Evolutionary conservation across 1,140 invertebrate genomes (phyloP).

Genomic region (Meloidogyne floridensis): DNA sequence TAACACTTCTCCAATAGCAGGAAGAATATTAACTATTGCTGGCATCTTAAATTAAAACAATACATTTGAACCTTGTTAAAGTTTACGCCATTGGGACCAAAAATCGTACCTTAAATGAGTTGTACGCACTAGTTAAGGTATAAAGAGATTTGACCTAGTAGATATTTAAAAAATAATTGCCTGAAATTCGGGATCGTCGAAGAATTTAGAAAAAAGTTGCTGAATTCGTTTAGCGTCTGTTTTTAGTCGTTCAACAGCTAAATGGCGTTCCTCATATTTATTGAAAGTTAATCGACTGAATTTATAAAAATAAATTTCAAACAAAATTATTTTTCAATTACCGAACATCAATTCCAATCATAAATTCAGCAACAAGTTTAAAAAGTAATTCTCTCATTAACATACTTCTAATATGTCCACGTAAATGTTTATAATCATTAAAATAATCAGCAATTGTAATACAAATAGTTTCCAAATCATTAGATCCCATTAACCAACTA

Average conservation of each 20-base stretch:
- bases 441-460: slow-evolving; percentile 50
- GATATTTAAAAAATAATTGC: slow-evolving; percentile 18
- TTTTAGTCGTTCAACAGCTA: slow-evolving; percentile 45
- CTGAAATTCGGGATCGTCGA: slow-evolving; percentile 40
- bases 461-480: slow-evolving; percentile 54
- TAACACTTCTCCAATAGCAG: slow-evolving; percentile 50
- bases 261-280: slow-evolving; percentile 49
- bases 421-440: slow-evolving; percentile 47
- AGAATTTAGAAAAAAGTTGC: slow-evolving; percentile 40
- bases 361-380: slow-evolving; percentile 49
- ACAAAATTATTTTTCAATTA: background rate
- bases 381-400: slow-evolving; percentile 48
- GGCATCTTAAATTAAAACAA: slow-evolving; percentile 34
- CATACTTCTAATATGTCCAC: slow-evolving; percentile 39
- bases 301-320: background rate
- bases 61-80: too few species aligned
- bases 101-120: too few species aligned
- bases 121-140: too few species aligned
- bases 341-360: slow-evolving; percentile 49
- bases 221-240: slow-evolving; percentile 46
- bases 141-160: too few species aligned
- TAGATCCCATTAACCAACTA: slow-evolving; percentile 40
- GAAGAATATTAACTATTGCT: slow-evolving; percentile 37
- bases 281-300: slow-evolving; percentile 46
- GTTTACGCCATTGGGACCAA: too few species aligned